A percentile compares a stretch with the other conserved stretches of the same genome.
Conservation (phyloP, 2,797 vertebrate genomes). For the Gymnodraco acuticeps region DNA sequence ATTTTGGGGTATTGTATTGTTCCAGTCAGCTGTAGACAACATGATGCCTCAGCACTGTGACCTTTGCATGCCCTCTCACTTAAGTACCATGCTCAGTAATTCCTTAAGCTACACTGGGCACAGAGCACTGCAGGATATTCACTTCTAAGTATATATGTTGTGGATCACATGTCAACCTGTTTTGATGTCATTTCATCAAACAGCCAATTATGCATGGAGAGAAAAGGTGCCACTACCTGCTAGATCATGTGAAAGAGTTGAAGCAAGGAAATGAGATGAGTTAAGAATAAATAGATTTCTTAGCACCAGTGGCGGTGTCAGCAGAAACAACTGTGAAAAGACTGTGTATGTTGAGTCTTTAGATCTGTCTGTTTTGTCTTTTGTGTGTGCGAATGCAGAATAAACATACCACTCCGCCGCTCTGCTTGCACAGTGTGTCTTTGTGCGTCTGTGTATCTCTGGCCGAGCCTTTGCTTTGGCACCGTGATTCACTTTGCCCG, state of each 20-base stretch:
- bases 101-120: slow-evolving; percentile 10
- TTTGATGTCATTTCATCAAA: not conserved
- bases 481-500: slow-evolving; percentile 42
- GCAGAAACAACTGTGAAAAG: slow-evolving; percentile 10
- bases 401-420: slow-evolving; percentile 32
- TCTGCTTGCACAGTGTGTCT: slow-evolving; percentile 28
- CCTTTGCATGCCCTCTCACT: not conserved
- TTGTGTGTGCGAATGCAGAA: slow-evolving; percentile 35
- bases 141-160: not conserved
- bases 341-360: slow-evolving; percentile 17
- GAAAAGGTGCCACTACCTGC: not conserved
- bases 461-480: slow-evolving; percentile 50
- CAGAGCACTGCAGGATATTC: not conserved
- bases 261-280: slow-evolving; percentile 14
- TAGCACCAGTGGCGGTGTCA: not conserved
- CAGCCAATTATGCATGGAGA: not conserved
- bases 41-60: not conserved
- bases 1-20: too few relatives aligned
- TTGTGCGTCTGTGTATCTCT: slow-evolving; percentile 28
- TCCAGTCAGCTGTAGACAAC: not conserved
- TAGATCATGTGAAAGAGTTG: slow-evolving; percentile 6
- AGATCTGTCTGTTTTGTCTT: slow-evolving; percentile 46
- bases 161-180: slow-evolving; percentile 10
- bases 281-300: slow-evolving; percentile 10
- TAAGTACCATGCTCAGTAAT: slow-evolving; percentile 1